phyloP scores from a whole-genome alignment of 2,888 invertebrate genomes.

The Tipula vernalis region DNA sequence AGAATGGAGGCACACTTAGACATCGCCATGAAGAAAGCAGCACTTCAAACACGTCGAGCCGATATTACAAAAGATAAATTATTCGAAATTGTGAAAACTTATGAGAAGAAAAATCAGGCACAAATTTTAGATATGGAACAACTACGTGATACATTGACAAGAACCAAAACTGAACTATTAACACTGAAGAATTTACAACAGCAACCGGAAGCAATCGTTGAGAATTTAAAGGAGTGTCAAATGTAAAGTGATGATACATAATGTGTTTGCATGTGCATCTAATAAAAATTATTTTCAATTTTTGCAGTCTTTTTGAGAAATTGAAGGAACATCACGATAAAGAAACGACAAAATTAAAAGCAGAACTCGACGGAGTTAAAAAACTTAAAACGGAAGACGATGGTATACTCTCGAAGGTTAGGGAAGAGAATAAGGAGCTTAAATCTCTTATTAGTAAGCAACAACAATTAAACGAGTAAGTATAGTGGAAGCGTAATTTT shows the following conservation, averaged over 20 bases:
- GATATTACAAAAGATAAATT: conserved; percentile 58
- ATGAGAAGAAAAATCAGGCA: conserved; percentile 55
- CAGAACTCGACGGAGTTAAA: conserved; percentile 20
- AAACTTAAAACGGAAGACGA: conserved; percentile 16
- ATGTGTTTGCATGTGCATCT: background rate
- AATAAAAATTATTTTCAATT: background rate
- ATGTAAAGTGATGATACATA: conserved; percentile 31
- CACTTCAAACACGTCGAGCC: conserved; percentile 44
- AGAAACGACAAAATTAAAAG: conserved; percentile 48
- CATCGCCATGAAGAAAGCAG: conserved; percentile 31
- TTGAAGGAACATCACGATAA: conserved; percentile 57
- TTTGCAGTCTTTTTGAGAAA: conserved; percentile 54
- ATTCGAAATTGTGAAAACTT: conserved; percentile 58
- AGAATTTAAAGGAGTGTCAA: conserved; percentile 61
- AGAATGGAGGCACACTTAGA: conserved; percentile 31
- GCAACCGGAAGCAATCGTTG: conserved; percentile 29
- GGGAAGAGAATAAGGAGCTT: conserved; percentile 19
- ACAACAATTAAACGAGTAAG: conserved; percentile 17
- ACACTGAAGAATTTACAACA: conserved; percentile 23
- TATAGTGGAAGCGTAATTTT: background rate
- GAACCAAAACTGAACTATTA: conserved; percentile 30
- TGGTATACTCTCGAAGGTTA: conserved; percentile 16
- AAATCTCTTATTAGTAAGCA: conserved; percentile 22
- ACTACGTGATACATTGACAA: conserved; percentile 30
- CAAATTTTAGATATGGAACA: conserved; percentile 31